Conservation (phyloP, 2,797 vertebrate genomes). For the Galagoides demidoff region DNA sequence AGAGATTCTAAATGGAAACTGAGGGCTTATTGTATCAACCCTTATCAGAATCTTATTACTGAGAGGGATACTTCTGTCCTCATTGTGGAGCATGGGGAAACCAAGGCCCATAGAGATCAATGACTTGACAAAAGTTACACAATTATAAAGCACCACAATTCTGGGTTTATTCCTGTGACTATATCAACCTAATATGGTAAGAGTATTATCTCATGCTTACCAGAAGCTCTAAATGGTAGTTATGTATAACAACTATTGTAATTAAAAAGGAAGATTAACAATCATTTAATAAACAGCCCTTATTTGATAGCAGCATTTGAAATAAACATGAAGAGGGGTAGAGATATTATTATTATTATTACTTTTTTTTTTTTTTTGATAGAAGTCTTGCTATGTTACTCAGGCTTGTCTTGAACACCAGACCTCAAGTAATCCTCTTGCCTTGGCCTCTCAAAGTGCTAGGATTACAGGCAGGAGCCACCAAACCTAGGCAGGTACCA, state of each 20-base stretch:
- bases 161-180: neutral
- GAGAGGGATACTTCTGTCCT: neutral
- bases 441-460: neutral
- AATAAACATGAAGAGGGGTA: neutral
- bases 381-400: neutral
- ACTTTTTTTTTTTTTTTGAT: neutral
- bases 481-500: neutral
- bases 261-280: neutral
- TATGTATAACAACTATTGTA: neutral
- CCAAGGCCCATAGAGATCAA: neutral
- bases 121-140: neutral
- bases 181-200: neutral
- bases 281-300: neutral
- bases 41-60: neutral
- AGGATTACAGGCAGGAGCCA: neutral
- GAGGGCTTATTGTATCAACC: neutral
- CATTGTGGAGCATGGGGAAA: neutral
- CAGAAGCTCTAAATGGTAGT: neutral
- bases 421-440: neutral
- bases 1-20: neutral
- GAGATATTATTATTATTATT: no score
- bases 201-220: neutral
- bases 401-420: neutral
- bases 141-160: neutral
- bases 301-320: neutral